Base-by-base conservation (phyloP, 2,113 vertebrate genomes). In the Nematolebias whitei region DNA sequence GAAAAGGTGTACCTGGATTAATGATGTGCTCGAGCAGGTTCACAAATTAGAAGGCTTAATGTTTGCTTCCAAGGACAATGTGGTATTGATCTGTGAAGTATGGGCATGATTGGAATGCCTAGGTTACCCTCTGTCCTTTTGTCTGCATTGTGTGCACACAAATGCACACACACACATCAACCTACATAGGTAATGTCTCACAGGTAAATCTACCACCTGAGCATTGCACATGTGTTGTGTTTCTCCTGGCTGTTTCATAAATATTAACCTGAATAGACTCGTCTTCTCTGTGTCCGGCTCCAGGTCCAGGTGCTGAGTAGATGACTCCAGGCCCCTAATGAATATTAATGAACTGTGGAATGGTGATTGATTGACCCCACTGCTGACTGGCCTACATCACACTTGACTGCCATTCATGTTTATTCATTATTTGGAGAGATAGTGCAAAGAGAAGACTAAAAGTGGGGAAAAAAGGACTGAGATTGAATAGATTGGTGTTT, bases 11-110 rank as follows among this genome's bases (percentile, higher is more conserved):
- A 71, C 87, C 84, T 88, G 78, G 87, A 90, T 92, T 92, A 91
- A 91, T 90, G 90, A 93, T 88, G 86, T 92, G 89, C 90, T 91
- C 87, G 83, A 91, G 86, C 82, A 84, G 84, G 80, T 87, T 88
- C 88, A 84, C 84, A 87, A 90, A 91, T 88, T 83, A 90, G 86
- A 76, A 62, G 78, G 80, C 71, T 76, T 76, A 78, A 74, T 87
- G 86, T 92, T 91, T 89, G 90, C 87, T 89, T 91, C 86, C 76
- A 87, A 89, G 90, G 89, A 90, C 90, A 91, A 88, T 88, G 85
- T 57, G 47, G 78, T 87, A 92, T 92, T 88, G 91, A 93, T 93
- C 89, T 74, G 49, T 50, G 52, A 60, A 83, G 82, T 82, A 64
- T 57, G 83, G 68, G 68, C 85, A 84, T 85, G 83, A 88, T 81